Evolutionary conservation across 2,113 vertebrate genomes (phyloP).

Genomic region (Nansenia antarctica): DNA sequence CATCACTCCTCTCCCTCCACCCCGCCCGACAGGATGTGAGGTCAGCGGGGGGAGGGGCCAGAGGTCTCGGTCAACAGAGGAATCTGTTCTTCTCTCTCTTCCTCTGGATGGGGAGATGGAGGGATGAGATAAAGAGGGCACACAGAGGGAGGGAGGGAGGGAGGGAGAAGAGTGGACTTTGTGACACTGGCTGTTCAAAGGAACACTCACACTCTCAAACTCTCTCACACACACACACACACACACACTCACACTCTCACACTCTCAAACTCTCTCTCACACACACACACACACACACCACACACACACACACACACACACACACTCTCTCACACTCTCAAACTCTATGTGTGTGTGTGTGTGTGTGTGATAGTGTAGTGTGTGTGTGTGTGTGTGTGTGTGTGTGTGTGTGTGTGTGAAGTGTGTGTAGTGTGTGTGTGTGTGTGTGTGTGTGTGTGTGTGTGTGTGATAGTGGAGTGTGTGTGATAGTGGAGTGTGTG

Average conservation of each 20-base stretch:
- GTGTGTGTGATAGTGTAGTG: too few relatives aligned
- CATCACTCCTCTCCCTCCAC: slow-evolving; percentile 18
- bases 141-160: neutral
- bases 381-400: too few relatives aligned
- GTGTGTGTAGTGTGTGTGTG: slow-evolving; percentile 11
- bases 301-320: too few relatives aligned
- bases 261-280: neutral
- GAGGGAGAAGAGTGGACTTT: neutral
- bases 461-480: neutral
- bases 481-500: slow-evolving; percentile 5
- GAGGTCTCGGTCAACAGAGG: neutral
- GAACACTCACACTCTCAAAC: neutral
- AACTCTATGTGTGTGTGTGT: neutral
- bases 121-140: slow-evolving; percentile 3
- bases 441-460: neutral
- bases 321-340: too few relatives aligned
- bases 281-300: neutral
- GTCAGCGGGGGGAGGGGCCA: neutral
- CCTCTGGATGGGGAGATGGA: neutral
- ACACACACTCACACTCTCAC: too few relatives aligned
- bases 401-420: slow-evolving; percentile 23
- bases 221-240: too few relatives aligned
- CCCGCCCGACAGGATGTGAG: slow-evolving; percentile 10
- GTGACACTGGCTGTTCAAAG: neutral
- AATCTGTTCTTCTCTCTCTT: neutral